These are phyloP conservation scores for Ectobius pallidus DNA, from an alignment of 2,888 invertebrate genomes.

Conservation along the genomic window DNA sequence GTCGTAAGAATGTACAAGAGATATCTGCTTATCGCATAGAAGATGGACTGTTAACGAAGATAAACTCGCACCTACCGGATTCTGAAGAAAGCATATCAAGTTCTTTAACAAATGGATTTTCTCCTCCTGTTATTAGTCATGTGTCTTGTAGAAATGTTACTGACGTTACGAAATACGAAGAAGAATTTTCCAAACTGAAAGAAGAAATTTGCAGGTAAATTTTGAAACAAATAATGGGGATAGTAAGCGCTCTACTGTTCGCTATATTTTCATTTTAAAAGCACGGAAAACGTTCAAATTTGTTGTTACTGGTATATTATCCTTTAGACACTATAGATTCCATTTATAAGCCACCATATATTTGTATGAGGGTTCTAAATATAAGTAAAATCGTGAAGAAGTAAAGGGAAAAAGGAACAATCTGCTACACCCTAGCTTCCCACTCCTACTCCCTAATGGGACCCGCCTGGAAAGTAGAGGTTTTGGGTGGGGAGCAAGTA, in stretches of 20 bases:
- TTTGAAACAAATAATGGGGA: constrained; percentile 33
- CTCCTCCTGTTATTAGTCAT: constrained; percentile 43
- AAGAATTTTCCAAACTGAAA: constrained; percentile 49
- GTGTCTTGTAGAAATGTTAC: constrained; percentile 50
- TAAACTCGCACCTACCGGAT: neutral
- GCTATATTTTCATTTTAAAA: too few species aligned
- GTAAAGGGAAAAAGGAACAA: too few species aligned
- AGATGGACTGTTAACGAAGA: neutral
- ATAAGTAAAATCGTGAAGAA: too few species aligned
- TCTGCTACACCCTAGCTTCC: too few species aligned
- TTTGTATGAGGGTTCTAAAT: too few species aligned
- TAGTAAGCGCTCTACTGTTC: neutral
- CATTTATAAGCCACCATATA: too few species aligned
- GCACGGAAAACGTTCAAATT: neutral
- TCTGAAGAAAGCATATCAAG: neutral
- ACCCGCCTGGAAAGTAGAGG: too few species aligned
- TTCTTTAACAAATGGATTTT: constrained; percentile 10
- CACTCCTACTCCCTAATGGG: too few species aligned
- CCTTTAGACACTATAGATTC: neutral
- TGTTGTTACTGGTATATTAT: neutral
- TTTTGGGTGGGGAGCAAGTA: too few species aligned
- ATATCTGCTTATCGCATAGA: too few species aligned
- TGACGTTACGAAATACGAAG: too few species aligned
- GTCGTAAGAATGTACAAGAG: too few species aligned
- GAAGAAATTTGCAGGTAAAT: constrained; percentile 46